Evolutionary conservation across 1,140 invertebrate species (phyloP), one percentile per base, ranked within the genome.

Genomic region (Geopemphigus sp.): DNA sequence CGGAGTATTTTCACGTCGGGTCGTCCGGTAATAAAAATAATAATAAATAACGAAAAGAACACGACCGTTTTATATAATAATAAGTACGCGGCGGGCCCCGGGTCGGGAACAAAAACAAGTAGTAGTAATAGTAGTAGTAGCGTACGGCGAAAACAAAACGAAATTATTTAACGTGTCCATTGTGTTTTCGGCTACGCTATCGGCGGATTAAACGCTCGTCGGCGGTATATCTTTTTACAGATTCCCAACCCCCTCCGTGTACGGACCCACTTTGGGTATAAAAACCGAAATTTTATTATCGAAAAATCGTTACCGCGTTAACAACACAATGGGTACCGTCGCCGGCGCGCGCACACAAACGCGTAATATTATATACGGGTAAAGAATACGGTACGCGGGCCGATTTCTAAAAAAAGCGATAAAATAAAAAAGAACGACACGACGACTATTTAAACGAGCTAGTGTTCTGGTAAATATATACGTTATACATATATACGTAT

Each of bases 1-100:
- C 24, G 50, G 5, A 72, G 68, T 29, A 72, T 72, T 72, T 72
- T 72, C 68, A 72, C 66, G 26, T 72, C 54, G 19, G 68, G 29
- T 72, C 45, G 66, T 39, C 45, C 24, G 3, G 24, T 68, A 26
- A 26, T 50, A 50, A 68, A 15, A 54, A 54, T 54, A 54, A 54
- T 54, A 50, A 50, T 50, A 50, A n/a, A 50, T 50, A 50, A 59
- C 24, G 11, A 24, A 1, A 59, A 64, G 29, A 66, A 66, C n/a
- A 39, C 15, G 24, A 68, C 39, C 45, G 39, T 68, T 68, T 66
- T n/a, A n/a, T n/a, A n/a, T n/a, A n/a, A n/a, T n/a, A 66, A 39
- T 24, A 68, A 68, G 24, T 47, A 32, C 32, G 11, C 45, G 64
- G 45, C 12, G 64, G 32, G 45, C 63, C 11, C 24, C 0, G 29